Evolutionary conservation across 1,140 invertebrate species (phyloP).

Genomic region (Battus philenor): DNA sequence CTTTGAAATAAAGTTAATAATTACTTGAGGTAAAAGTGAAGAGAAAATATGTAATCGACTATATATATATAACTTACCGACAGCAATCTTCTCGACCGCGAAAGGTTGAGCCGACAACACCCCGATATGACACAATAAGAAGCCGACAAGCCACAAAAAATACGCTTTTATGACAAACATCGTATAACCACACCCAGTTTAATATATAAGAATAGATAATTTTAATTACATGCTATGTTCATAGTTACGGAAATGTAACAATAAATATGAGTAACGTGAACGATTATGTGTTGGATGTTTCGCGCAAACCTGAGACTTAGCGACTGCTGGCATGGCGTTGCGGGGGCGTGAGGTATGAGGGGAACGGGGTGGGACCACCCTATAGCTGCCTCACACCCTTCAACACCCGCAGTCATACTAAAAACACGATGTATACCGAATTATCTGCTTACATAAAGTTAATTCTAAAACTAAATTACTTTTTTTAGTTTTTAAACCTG

Average conservation of each 20-base stretch:
- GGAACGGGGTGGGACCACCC: slow-evolving; percentile 38
- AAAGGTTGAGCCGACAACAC: slow-evolving; percentile 49
- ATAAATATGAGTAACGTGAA: slow-evolving; percentile 30
- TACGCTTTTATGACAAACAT: slow-evolving; percentile 21
- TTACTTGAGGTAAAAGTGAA: too few relatives aligned
- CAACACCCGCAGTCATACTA: too few relatives aligned
- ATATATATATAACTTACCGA: slow-evolving; percentile 66
- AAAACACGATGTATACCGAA: too few relatives aligned
- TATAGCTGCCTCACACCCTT: slow-evolving; percentile 29
- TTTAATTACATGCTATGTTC: slow-evolving; percentile 27
- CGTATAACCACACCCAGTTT: slow-evolving; percentile 6
- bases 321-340: slow-evolving; percentile 52
- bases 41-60: too few relatives aligned
- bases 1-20: too few relatives aligned
- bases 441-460: too few relatives aligned
- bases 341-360: slow-evolving; percentile 44
- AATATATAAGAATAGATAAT: slow-evolving; percentile 6
- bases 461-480: slow-evolving; percentile 1
- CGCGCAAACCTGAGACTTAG: slow-evolving; percentile 67
- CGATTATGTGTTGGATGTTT: slow-evolving; percentile 48
- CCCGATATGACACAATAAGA: slow-evolving; percentile 46
- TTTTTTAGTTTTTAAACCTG: too few relatives aligned
- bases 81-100: slow-evolving; percentile 58
- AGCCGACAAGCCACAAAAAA: slow-evolving; percentile 28
- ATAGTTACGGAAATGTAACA: slow-evolving; percentile 18